Evolutionary conservation across 2,113 vertebrate species (phyloP).

Genomic region (Pterocles burchelli): DNA sequence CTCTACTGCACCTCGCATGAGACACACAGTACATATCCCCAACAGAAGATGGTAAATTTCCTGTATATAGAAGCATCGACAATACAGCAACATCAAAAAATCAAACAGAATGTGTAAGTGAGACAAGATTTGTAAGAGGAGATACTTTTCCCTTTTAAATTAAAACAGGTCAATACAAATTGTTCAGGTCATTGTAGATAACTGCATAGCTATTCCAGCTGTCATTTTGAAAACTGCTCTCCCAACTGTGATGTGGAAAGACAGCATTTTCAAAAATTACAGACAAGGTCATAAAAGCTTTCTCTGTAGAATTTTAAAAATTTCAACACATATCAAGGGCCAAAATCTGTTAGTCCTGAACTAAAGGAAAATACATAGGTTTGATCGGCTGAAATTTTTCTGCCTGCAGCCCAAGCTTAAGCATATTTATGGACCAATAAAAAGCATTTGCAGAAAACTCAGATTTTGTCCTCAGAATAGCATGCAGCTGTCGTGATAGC

Average conservation of each 20-base stretch:
- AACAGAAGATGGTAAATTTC: not conserved
- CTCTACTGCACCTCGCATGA: not conserved
- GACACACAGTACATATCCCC: not conserved
- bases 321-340: not conserved
- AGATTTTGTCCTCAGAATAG: not conserved
- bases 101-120: not conserved
- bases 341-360: not conserved
- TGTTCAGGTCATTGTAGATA: not conserved
- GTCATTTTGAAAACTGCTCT: not conserved
- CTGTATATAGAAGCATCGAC: not conserved
- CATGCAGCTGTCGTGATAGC: not conserved
- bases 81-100: not conserved
- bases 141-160: not conserved
- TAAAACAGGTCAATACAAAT: not conserved
- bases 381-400: not conserved
- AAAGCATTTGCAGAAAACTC: not conserved
- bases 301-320: not conserved
- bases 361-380: not conserved
- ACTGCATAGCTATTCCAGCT: not conserved
- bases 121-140: not conserved
- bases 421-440: not conserved
- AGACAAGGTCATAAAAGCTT: not conserved
- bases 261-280: not conserved
- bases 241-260: not conserved
- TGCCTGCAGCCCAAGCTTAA: not conserved